Percentiles rank a stretch among this genome's conserved stretches.
Conservation (phyloP, 2,888 invertebrate genomes). For the Notodonta dromedarius region DNA sequence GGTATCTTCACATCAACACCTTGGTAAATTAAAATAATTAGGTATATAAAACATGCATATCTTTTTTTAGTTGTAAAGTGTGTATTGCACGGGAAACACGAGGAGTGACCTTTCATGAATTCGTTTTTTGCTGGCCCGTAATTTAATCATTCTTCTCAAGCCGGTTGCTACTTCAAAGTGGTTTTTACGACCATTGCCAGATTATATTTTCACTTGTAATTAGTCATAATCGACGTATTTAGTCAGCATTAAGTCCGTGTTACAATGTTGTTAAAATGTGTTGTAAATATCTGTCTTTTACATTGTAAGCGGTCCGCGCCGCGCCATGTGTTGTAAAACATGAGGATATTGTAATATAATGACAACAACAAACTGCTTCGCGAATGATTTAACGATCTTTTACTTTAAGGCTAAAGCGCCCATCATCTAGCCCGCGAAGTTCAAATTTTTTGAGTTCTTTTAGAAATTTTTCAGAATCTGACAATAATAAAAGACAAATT, state of each 20-base stretch:
- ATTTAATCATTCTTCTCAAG: background rate
- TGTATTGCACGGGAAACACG: no score
- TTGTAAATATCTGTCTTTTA: slow-evolving; percentile 1
- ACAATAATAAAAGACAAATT: no score
- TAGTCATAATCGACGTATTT: background rate
- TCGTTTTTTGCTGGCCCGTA: background rate
- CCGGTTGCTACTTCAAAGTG: background rate
- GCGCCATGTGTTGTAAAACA: slow-evolving; percentile 1
- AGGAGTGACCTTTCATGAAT: background rate
- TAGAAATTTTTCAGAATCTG: no score
- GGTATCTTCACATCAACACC: no score
- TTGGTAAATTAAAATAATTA: no score
- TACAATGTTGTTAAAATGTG: slow-evolving; percentile 2
- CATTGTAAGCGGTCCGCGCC: background rate
- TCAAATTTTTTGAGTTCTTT: no score
- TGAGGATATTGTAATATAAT: background rate
- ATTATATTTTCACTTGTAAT: slow-evolving; percentile 3
- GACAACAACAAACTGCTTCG: background rate
- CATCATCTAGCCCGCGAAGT: no score
- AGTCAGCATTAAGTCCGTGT: slow-evolving; percentile 1
- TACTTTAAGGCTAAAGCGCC: no score
- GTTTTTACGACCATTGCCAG: background rate
- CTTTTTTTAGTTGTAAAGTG: background rate
- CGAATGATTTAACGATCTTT: background rate
- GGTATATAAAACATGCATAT: background rate